Base-by-base conservation (phyloP, 2,113 vertebrate species). In the Chitala chitala region DNA sequence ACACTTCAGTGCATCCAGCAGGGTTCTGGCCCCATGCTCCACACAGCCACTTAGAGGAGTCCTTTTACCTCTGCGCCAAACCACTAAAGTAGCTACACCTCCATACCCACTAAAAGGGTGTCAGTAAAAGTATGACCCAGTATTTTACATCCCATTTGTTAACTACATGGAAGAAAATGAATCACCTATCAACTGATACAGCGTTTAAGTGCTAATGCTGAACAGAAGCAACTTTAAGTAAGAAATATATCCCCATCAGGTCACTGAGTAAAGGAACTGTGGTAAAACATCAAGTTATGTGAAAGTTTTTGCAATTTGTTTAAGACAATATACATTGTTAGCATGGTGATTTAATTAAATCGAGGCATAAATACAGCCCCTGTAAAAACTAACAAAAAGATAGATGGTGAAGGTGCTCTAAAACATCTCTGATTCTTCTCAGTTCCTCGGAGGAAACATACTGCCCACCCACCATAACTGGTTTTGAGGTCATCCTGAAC, bases 401-500 rank as follows among this genome's bases (percentile, higher is more conserved):
- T 15, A 17, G 13, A 31, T 59, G 33, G 5, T 59, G 56, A 6
- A 31, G 15, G 56, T 24, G 4, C 29, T 59, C 29, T 6, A 20
- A 59, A 29, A 15, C 3, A 20, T 55, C 8, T 66, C 5, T 66
- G 48, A 74, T 64, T 3, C 15, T 40, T 71, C 22, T 33, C 24
- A 26, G 31, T n/a, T 1, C 17, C 20, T n/a, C 33, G 2, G 24
- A 7, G 22, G 3, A 55, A 48, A 69, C 36, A 20, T 44, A 24
- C 29, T 31, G 20, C 24, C 31, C 6, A 79, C 90, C 86, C 81
- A 95, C 96, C 95, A 46, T 94, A 98, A 77, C 95, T 98, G 1
- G 96, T 98, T 84, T 88, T 88, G 75, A 98, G 87, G 74, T 99
- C 96, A 54, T 99, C 96, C 74, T 95, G 93, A 26, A 93, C 78